Percentiles rank a stretch among this genome's conserved stretches.
phyloP scores from a whole-genome alignment of 2,888 invertebrate species.

The Caenorhabditis macrosperma region DNA sequence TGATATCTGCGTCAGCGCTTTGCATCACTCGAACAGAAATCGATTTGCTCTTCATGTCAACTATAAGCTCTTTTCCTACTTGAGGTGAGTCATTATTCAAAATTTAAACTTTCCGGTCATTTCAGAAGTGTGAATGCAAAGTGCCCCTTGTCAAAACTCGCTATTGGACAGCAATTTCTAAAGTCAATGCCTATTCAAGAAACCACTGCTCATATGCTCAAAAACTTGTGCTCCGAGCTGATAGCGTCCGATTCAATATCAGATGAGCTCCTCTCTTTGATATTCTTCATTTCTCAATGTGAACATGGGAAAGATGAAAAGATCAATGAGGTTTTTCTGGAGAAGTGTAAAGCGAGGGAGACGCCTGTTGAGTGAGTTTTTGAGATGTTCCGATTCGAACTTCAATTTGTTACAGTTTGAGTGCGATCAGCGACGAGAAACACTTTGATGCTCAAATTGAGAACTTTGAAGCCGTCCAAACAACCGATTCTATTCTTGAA shows the following conservation, averaged over 20 bases:
- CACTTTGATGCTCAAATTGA: conserved; percentile 22
- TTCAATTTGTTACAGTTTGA: not conserved
- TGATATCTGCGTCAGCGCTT: conserved; percentile 41
- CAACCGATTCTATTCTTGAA: conserved; percentile 37
- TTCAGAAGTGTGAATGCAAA: conserved; percentile 31
- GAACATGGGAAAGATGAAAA: conserved; percentile 30
- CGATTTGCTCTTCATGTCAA: conserved; percentile 29
- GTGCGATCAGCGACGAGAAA: conserved; percentile 7
- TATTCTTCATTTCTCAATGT: conserved; percentile 39
- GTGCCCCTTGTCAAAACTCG: conserved; percentile 27
- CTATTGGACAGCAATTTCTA: conserved; percentile 17
- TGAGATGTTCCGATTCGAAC: not conserved
- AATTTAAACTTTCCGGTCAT: not conserved
- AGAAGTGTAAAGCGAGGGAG: conserved; percentile 16
- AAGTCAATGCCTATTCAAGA: conserved; percentile 37
- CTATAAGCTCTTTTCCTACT: conserved; percentile 35
- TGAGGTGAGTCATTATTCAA: conserved; percentile 17
- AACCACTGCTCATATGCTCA: conserved; percentile 43
- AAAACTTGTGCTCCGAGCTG: conserved; percentile 36
- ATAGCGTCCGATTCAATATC: conserved; percentile 13
- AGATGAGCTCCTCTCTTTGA: conserved; percentile 27
- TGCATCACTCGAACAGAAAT: conserved; percentile 38
- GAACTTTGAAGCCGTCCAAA: conserved; percentile 50
- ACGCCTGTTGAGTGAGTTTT: conserved; percentile 13
- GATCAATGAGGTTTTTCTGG: conserved; percentile 14